Conservation (phyloP, 1,140 invertebrate species). For the Meloidogyne hapla region DNA sequence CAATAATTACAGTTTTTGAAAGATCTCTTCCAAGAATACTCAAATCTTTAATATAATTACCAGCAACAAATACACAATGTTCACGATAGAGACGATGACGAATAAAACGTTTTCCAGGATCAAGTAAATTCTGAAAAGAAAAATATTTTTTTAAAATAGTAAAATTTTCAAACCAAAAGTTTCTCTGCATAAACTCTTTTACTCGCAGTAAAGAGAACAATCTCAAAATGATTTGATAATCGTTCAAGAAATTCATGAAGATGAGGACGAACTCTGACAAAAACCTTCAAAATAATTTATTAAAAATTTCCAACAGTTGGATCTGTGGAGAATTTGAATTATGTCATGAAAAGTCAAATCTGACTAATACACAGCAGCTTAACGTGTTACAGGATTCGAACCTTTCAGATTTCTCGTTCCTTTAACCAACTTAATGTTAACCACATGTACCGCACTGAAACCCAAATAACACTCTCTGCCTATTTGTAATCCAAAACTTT, state of each 20-base stretch:
- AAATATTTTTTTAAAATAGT: neutral
- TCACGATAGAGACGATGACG: conserved; percentile 84
- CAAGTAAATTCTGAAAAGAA: conserved; percentile 76
- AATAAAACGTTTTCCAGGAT: conserved; percentile 80
- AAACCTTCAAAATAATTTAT: conserved; percentile 69
- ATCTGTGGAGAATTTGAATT: too few species aligned
- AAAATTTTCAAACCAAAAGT: conserved; percentile 69
- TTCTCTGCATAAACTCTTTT: conserved; percentile 94
- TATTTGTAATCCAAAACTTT: too few species aligned
- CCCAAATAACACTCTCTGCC: too few species aligned
- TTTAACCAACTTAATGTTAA: too few species aligned
- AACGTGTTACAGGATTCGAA: too few species aligned
- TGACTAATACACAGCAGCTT: too few species aligned
- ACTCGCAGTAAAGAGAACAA: conserved; percentile 91
- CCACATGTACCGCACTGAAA: too few species aligned
- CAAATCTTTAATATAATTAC: conserved; percentile 94
- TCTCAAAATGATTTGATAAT: conserved; percentile 85
- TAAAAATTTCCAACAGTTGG: too few species aligned
- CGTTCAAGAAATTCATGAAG: conserved; percentile 87
- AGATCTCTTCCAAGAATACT: conserved; percentile 87
- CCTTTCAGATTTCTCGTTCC: too few species aligned
- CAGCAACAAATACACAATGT: conserved; percentile 90
- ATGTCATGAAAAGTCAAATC: too few species aligned
- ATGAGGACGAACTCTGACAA: conserved; percentile 84
- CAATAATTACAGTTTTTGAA: conserved; percentile 84